Evolutionary conservation across 2,888 invertebrate genomes (phyloP).

Genomic region (Ophion ellenae): DNA sequence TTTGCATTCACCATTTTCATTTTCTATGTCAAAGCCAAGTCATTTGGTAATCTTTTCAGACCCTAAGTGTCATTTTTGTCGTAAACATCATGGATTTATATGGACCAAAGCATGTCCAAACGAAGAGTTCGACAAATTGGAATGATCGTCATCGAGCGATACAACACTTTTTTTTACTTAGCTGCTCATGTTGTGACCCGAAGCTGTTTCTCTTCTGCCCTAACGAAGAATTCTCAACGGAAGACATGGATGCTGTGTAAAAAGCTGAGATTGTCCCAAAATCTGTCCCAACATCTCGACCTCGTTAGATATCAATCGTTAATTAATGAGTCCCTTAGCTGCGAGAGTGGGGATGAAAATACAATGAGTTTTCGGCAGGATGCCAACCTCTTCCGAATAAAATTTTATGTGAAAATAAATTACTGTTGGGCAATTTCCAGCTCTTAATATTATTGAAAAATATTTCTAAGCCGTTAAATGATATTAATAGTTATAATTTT

Average conservation of each 20-base stretch:
- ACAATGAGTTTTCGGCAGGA: too few species aligned
- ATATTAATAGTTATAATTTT: too few species aligned
- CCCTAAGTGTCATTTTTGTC: not conserved
- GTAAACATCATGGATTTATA: not conserved
- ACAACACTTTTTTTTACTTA: not conserved
- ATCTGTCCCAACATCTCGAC: too few species aligned
- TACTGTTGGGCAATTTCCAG: too few species aligned
- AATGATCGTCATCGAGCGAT: not conserved
- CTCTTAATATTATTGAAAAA: too few species aligned
- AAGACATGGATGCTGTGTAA: not conserved
- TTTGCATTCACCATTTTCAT: constrained; percentile 12
- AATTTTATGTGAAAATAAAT: too few species aligned
- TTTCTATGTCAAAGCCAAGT: constrained; percentile 36
- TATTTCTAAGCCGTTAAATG: too few species aligned
- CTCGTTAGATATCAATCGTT: too few species aligned
- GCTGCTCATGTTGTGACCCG: not conserved
- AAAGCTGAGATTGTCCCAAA: too few species aligned
- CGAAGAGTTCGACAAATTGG: not conserved
- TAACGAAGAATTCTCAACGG: not conserved
- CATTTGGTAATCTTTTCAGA: not conserved
- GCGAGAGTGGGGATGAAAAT: too few species aligned
- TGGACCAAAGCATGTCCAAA: not conserved
- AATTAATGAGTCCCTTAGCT: too few species aligned
- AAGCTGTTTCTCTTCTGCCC: not conserved
- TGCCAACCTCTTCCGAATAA: too few species aligned